phyloP scores from a whole-genome alignment of 2,888 invertebrate genomes.

The Ormyrus nitidulus region DNA sequence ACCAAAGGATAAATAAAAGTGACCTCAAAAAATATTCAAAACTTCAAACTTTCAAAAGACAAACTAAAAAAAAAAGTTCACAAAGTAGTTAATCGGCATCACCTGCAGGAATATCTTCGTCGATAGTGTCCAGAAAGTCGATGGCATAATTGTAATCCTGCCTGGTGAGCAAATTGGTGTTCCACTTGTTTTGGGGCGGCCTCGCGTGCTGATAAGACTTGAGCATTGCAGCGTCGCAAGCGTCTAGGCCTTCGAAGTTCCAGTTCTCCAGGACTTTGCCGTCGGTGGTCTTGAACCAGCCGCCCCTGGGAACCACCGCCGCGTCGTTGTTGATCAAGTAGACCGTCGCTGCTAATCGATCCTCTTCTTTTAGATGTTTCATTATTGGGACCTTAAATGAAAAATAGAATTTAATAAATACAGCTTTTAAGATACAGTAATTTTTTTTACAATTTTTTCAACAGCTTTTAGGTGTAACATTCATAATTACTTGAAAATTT shows the following conservation, averaged over 20 bases:
- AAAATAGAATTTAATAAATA: not conserved
- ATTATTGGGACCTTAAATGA: conserved; percentile 74
- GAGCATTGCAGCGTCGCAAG: conserved; percentile 82
- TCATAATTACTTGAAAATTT: too few relatives aligned
- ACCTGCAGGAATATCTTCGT: conserved; percentile 86
- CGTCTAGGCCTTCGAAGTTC: conserved; percentile 82
- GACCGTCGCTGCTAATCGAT: conserved; percentile 84
- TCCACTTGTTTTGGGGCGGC: conserved; percentile 83
- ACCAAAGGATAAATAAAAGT: not conserved
- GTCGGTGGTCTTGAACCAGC: conserved; percentile 84
- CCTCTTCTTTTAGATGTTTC: conserved; percentile 84
- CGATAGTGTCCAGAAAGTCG: conserved; percentile 90
- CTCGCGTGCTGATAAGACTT: conserved; percentile 88
- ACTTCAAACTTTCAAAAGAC: not conserved
- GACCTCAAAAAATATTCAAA: not conserved
- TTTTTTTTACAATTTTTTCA: too few relatives aligned
- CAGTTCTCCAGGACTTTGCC: conserved; percentile 85
- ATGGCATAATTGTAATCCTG: conserved; percentile 90
- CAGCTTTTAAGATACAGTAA: too few relatives aligned
- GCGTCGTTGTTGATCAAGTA: conserved; percentile 85
- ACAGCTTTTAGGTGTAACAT: too few relatives aligned
- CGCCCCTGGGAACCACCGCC: conserved; percentile 87
- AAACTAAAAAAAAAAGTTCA: not conserved
- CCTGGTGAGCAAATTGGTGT: conserved; percentile 85
- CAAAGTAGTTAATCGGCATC: conserved; percentile 31